Evolutionary conservation across 2,113 vertebrate genomes (phyloP), one percentile per base, ranked within the genome.

Genomic region (Chlorodrepanis virens): DNA sequence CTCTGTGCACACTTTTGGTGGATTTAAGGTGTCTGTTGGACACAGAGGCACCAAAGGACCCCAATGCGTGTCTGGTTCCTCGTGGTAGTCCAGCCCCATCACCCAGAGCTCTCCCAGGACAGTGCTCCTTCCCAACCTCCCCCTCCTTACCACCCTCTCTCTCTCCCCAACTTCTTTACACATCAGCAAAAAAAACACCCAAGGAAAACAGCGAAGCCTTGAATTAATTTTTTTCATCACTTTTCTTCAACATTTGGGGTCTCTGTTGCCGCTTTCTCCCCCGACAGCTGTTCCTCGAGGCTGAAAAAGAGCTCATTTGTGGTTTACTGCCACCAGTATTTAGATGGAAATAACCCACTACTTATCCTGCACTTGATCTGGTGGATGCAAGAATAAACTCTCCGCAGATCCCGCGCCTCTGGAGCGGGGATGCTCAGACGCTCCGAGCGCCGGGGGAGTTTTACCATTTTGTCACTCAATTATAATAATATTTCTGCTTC

Each of bases 401-500:
- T 21, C 8, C 12, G 86, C 89, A 20, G 79, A 94, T 94, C 91
- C 95, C 24, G 60, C 59, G 84, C 90, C 63, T 61, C 49, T 8
- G 87, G 83, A 86, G 90, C 57, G 83, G 83, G 44, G 92, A 14
- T 12, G 29, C 47, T 74, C 82, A 19, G 92, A 37, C 69, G 3
- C 52, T 90, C 44, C 21, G 31, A 44, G 53, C 42, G 54, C 84
- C 49, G 42, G 90, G 82, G 96, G 93, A 93, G 87, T 88, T 89
- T 96, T 96, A 93, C 95, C 97, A 44, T 88, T 97, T 97, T 98
- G 97, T 97, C 96, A 97, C 90, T 98, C 98, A 98, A 98, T 98
- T 97, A 97, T 96, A 98, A 97, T 96, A 98, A 98, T 98, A 98
- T 98, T 98, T 97, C 98, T 98, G 97, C 98, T 98, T 97, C 94